A percentile compares a stretch with the other conserved stretches of the same genome.
Evolutionary conservation across 2,797 vertebrate genomes (phyloP).

Genomic region (Epinephelus malabaricus): DNA sequence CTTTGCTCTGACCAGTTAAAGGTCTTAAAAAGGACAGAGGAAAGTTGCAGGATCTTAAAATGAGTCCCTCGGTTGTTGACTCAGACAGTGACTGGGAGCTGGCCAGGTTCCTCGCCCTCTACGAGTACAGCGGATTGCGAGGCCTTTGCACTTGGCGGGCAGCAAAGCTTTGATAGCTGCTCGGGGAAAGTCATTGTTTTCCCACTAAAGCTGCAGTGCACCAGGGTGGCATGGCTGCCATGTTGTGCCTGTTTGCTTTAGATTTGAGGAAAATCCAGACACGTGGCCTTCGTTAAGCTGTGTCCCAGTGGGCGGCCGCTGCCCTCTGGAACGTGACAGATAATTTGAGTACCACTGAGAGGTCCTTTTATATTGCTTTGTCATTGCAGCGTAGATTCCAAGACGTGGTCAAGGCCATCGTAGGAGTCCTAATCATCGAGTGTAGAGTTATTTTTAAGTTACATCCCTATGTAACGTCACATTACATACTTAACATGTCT

Average conservation of each 20-base stretch:
- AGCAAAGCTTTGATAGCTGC: slow-evolving; percentile 68
- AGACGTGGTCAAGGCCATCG: neutral
- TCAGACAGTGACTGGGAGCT: slow-evolving; percentile 30
- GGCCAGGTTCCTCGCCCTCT: slow-evolving; percentile 33
- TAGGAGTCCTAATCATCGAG: neutral
- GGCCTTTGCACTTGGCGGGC: slow-evolving; percentile 71
- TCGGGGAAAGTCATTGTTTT: slow-evolving; percentile 75
- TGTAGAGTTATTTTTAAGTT: too few relatives aligned
- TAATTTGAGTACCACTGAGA: slow-evolving; percentile 1
- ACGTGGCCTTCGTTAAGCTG: slow-evolving; percentile 57
- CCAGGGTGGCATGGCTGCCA: slow-evolving; percentile 48
- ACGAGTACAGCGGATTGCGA: slow-evolving; percentile 44
- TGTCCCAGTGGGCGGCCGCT: slow-evolving; percentile 25
- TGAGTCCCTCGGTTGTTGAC: slow-evolving; percentile 20
- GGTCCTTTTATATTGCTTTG: slow-evolving; percentile 28
- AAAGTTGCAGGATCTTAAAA: slow-evolving; percentile 31
- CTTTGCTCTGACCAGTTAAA: slow-evolving; percentile 27
- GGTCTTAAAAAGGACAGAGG: slow-evolving; percentile 38
- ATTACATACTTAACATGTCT: too few relatives aligned
- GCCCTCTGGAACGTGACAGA: slow-evolving; percentile 22
- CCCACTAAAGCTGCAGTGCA: slow-evolving; percentile 71
- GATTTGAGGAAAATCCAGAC: slow-evolving; percentile 76
- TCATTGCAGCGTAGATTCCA: neutral
- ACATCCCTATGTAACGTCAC: too few relatives aligned
- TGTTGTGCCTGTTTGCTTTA: slow-evolving; percentile 80